Evolutionary conservation across 1,140 invertebrate genomes (phyloP).

Genomic region (Oreohelix idahoensis): DNA sequence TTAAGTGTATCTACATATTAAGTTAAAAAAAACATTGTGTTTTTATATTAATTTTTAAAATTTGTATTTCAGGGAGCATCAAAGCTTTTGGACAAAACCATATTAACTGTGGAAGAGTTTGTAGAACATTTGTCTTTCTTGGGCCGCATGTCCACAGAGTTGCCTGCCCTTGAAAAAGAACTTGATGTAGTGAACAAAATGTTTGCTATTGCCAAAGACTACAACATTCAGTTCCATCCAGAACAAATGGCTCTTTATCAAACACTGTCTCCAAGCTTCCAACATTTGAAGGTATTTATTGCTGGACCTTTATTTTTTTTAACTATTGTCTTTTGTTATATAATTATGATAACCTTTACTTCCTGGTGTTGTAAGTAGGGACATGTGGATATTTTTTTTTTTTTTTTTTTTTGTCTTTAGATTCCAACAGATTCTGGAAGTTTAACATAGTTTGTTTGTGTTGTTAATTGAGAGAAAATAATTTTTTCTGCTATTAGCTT

Average conservation of each 20-base stretch:
- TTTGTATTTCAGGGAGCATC: constrained; percentile 61
- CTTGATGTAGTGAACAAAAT: constrained; percentile 65
- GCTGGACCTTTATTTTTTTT: too few relatives aligned
- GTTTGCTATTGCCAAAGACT: constrained; percentile 71
- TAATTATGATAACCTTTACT: too few relatives aligned
- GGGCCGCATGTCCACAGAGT: constrained; percentile 67
- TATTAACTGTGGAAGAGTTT: constrained; percentile 71
- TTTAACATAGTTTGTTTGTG: too few relatives aligned
- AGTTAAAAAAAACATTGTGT: neutral
- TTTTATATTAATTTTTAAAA: neutral
- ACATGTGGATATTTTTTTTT: too few relatives aligned
- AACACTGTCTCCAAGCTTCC: constrained; percentile 71
- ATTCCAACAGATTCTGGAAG: too few relatives aligned
- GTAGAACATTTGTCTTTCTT: constrained; percentile 73
- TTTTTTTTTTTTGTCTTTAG: too few relatives aligned
- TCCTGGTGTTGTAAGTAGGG: too few relatives aligned
- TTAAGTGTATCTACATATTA: too few relatives aligned
- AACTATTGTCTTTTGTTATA: too few relatives aligned
- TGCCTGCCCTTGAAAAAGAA: constrained; percentile 71
- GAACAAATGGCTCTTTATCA: constrained; percentile 71
- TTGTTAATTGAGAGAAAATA: too few relatives aligned
- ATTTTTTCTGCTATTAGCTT: too few relatives aligned
- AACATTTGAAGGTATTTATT: constrained; percentile 67
- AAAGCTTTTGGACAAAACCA: constrained; percentile 68
- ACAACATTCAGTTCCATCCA: constrained; percentile 62